These are phyloP conservation scores for Colistium nudipinnis DNA, from an alignment of 2,113 vertebrate species.

Conservation along the genomic window DNA sequence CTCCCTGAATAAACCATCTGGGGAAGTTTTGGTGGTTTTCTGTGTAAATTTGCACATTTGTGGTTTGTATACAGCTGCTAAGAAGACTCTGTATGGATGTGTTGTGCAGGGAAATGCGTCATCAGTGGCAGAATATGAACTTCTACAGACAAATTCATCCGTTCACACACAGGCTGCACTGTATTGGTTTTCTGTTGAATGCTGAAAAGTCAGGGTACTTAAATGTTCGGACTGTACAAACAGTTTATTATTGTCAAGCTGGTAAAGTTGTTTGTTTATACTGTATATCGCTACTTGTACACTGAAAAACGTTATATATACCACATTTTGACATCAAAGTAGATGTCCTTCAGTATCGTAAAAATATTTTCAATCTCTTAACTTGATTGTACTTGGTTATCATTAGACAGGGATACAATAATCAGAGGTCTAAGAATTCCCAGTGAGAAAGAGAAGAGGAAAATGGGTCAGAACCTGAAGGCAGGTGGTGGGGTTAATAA, in stretches of 20 bases:
- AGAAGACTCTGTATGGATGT: conserved; percentile 51
- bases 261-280: neutral
- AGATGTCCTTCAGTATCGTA: too few relatives aligned
- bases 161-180: conserved; percentile 48
- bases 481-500: conserved; percentile 17
- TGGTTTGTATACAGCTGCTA: conserved; percentile 51
- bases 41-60: conserved; percentile 70
- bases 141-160: conserved; percentile 51
- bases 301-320: neutral
- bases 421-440: neutral
- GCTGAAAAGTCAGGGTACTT: conserved; percentile 11
- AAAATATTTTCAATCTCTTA: too few relatives aligned
- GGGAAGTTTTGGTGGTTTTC: conserved; percentile 61
- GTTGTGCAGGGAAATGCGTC: conserved; percentile 60
- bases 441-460: neutral
- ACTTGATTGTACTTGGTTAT: too few relatives aligned
- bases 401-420: neutral
- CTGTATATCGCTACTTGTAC: neutral
- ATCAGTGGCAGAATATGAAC: conserved; percentile 42
- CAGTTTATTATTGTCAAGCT: neutral
- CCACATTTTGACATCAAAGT: too few relatives aligned
- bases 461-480: conserved; percentile 18
- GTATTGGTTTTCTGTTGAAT: neutral
- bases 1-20: conserved; percentile 51
- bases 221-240: neutral